Evolutionary conservation across 1,140 invertebrate genomes (phyloP), one percentile per base, ranked within the genome.

Genomic region (Atopsyche davidsoni): DNA sequence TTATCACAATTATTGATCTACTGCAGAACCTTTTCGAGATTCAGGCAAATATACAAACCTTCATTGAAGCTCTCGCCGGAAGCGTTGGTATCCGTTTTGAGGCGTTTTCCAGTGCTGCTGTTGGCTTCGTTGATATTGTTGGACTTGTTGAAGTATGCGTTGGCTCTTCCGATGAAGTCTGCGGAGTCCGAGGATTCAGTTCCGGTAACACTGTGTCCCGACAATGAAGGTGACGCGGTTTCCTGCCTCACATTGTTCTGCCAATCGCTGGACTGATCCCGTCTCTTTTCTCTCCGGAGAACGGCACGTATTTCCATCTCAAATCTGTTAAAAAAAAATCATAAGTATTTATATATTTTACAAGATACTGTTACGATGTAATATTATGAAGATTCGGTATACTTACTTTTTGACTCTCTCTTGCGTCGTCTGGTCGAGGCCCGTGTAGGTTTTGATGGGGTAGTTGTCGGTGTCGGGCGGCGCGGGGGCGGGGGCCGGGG

Each of bases 231-330:
- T 9, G 56, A 51, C 2, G 44, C 44, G 7, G 48, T 47, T 10
- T 54, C 48, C 14, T 51, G 43, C 14, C 55, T 36, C 9, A 42
- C 11, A 21, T 41, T 45, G 24, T 40, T 41, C n/a, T 49, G 46
- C 55, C 55, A 53, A 32, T 57, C 55, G 23, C 25, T 46, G 6
- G 50, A 16, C 22, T 47, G 51, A 14, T 49, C 53, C 7, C 53
- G 32, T 46, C 46, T 44, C 25, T 52, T 55, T 23, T 55, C 57
- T 41, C 79, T 63, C 18, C 78, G 72, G 9, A 86, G 60, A 71
- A 84, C 77, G 22, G 81, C 79, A 61, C 79, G 78, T 0, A 83
- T 81, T 63, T 86, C 85, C 59, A 83, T 72, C 60, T 87, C 85
- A 62, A 86, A 85, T 56, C 80, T 79, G 51, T 70, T 73, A 58